Percentiles rank a stretch among this genome's conserved stretches.
phyloP scores from a whole-genome alignment of 1,140 invertebrate genomes.

The Globodera ellingtonae region DNA sequence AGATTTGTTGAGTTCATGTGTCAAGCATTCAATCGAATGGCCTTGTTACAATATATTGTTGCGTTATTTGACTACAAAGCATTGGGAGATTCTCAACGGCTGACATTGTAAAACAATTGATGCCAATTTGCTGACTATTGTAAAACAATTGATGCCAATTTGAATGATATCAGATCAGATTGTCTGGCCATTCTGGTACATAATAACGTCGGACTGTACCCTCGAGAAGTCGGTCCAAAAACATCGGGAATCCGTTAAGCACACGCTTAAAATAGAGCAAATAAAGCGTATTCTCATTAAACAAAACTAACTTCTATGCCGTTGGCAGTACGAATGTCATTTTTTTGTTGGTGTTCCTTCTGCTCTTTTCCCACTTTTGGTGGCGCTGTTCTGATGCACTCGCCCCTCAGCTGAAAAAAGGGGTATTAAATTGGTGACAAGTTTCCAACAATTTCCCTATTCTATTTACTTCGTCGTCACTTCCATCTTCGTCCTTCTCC shows the following conservation, averaged over 20 bases:
- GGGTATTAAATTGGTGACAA: neutral
- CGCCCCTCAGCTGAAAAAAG: neutral
- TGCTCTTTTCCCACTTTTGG: neutral
- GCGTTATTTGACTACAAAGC: no score
- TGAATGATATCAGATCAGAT: constrained; percentile 41
- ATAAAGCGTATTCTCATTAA: no score
- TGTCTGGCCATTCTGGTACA: constrained; percentile 89
- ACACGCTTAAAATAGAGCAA: neutral
- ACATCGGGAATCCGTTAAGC: constrained; percentile 86
- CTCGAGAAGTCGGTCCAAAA: constrained; percentile 93
- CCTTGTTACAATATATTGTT: no score
- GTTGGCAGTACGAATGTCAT: neutral
- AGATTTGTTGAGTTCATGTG: no score
- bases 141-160: no score
- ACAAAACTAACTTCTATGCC: neutral
- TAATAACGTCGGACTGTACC: constrained; percentile 89
- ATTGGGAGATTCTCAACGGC: no score
- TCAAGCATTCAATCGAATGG: no score
- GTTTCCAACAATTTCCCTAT: neutral
- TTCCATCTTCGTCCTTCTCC: constrained; percentile 16
- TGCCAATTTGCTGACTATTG: no score
- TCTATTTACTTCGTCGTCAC: constrained; percentile 2
- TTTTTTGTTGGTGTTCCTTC: neutral
- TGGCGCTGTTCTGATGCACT: neutral
- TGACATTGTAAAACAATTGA: no score